Percentiles rank a stretch among this genome's conserved stretches.
Conservation (phyloP, 2,888 invertebrate species). For the Harpalus rufipes region DNA sequence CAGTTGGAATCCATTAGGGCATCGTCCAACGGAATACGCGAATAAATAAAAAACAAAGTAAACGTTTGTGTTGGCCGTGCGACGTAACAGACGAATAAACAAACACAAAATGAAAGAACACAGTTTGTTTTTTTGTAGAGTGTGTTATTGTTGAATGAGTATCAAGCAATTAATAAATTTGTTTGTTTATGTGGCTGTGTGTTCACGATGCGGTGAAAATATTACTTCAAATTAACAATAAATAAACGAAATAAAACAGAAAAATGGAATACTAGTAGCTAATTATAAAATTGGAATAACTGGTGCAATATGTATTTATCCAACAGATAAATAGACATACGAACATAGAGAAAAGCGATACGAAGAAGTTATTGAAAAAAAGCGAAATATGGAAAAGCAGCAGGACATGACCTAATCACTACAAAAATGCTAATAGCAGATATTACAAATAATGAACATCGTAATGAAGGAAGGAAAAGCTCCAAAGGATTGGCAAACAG, state of each 20-base stretch:
- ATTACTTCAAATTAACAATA: neutral
- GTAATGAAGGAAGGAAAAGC: too few relatives aligned
- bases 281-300: neutral
- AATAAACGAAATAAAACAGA: neutral
- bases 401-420: too few relatives aligned
- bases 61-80: neutral
- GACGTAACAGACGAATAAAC: conserved; percentile 9
- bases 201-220: neutral
- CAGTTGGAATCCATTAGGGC: conserved; percentile 34
- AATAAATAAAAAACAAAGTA: conserved; percentile 23
- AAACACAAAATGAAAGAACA: conserved; percentile 19
- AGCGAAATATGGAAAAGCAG: too few relatives aligned
- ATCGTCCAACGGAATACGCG: conserved; percentile 20
- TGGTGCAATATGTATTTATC: neutral
- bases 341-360: too few relatives aligned
- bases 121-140: conserved; percentile 8
- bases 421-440: too few relatives aligned
- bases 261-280: neutral
- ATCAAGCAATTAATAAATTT: conserved; percentile 9
- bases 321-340: too few relatives aligned
- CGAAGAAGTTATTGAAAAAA: too few relatives aligned
- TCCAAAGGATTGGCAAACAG: too few relatives aligned
- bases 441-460: too few relatives aligned
- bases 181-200: neutral
- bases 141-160: conserved; percentile 9